Evolutionary conservation across 1,140 invertebrate species (phyloP).

Genomic region (Colletes latitarsis): DNA sequence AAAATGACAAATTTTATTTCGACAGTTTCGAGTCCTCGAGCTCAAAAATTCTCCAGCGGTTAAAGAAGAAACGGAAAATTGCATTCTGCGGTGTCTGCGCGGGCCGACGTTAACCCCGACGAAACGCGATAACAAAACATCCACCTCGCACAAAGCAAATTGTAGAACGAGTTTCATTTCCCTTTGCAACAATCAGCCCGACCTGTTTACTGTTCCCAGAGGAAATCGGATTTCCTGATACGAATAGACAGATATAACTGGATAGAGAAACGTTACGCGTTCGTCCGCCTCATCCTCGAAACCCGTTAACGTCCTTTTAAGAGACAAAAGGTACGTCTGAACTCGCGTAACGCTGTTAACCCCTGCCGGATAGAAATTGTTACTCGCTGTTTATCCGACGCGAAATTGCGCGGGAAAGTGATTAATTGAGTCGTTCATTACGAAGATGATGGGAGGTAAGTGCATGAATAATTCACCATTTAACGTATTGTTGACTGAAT

Average conservation of each 20-base stretch:
- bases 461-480: too few relatives aligned
- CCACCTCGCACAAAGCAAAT: conserved; percentile 38
- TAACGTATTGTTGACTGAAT: neutral
- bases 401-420: neutral
- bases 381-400: conserved; percentile 1
- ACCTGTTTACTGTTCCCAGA: conserved; percentile 52
- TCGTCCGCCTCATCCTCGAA: conserved; percentile 8
- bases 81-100: neutral
- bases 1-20: neutral
- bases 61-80: conserved; percentile 19
- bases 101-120: conserved; percentile 4
- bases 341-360: conserved; percentile 52
- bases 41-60: neutral
- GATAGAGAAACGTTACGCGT: conserved; percentile 40
- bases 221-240: conserved; percentile 56
- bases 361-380: conserved; percentile 14
- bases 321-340: conserved; percentile 47
- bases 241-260: conserved; percentile 45
- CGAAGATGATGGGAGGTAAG: too few relatives aligned
- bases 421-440: neutral
- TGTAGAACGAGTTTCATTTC: conserved; percentile 46
- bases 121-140: conserved; percentile 37
- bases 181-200: conserved; percentile 46
- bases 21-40: neutral
- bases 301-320: conserved; percentile 40